Base-by-base conservation (phyloP, 2,113 vertebrate genomes). In the Aspiorhynchus laticeps region DNA sequence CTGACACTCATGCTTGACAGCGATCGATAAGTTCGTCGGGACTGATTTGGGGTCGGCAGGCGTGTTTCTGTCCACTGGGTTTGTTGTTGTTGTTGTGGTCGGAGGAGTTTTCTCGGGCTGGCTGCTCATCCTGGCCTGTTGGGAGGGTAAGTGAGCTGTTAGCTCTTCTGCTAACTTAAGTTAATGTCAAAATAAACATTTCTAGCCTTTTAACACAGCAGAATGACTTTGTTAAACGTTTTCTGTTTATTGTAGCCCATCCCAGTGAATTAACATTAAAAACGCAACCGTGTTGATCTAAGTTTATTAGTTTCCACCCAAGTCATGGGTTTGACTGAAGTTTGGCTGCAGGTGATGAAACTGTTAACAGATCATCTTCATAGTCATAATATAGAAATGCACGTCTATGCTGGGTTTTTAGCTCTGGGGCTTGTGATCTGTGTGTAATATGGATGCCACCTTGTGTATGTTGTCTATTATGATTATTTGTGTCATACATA, bases 81-180 rank as follows among this genome's bases (percentile, higher is more conserved):
- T 87, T 73, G 59, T 56, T 87, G 75, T 83, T 80, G 83, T 74
- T 77, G 81, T 73, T 75, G 63, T 73, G 41, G 19, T 73, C 41
- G 61, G 61, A 67, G 26, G 59, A 82, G 80, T 83, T 75, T 86
- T 87, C 84, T 92, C 90, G 91, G 91, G 87, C 76, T 91, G 67
- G 89, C 88, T 15, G 88, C 88, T 86, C 82, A 86, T 75, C 73
- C 94, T 93, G 94, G 94, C 94, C 94, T 94, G 91, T 94, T 92
- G 93, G 83, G 90, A 93, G 91, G 94, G 94, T 95, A 92, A 95
- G 94, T 94, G 56, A 63, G 84, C 80, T 71, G 76, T 73, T 83
- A 83, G 81, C 81, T 51, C 59, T 3, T 83, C 28, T 71, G 81
- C 81, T 83, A 83, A 83, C 63, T 83, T 83, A 12, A 53, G 63